phyloP scores from a whole-genome alignment of 2,113 vertebrate species.

The Salvelinus sp. region DNA sequence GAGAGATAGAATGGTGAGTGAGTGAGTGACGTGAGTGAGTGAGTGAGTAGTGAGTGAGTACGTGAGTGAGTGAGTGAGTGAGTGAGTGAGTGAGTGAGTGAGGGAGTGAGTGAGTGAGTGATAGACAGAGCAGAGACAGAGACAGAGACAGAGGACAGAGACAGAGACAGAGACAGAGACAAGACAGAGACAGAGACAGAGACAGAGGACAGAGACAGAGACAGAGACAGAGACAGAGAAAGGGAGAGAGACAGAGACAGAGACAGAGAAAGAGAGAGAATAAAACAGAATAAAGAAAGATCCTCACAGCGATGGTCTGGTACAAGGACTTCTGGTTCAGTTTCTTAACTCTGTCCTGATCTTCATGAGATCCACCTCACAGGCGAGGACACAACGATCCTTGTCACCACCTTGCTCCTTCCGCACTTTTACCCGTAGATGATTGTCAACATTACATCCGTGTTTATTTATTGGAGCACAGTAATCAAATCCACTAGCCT shows the following conservation, averaged over 20 bases:
- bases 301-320: not conserved
- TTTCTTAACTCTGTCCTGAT: constrained; percentile 89
- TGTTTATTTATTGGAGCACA: too few relatives aligned
- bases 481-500: too few relatives aligned
- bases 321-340: constrained; percentile 84
- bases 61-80: too few relatives aligned
- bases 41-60: too few relatives aligned
- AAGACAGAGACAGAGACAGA: not conserved
- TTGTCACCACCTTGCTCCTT: constrained; percentile 91
- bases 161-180: not conserved
- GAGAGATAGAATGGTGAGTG: too few relatives aligned
- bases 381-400: constrained; percentile 91
- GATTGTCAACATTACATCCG: too few relatives aligned
- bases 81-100: too few relatives aligned
- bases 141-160: not conserved
- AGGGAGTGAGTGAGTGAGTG: too few relatives aligned
- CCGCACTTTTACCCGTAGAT: constrained; percentile 81
- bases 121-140: too few relatives aligned
- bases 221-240: not conserved
- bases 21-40: too few relatives aligned
- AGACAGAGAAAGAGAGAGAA: not conserved
- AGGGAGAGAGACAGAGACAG: not conserved
- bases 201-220: not conserved
- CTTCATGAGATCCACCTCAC: constrained; percentile 91
- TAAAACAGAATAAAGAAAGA: not conserved